Conservation (phyloP, 2,888 invertebrate species). For the Hyles lineata region DNA sequence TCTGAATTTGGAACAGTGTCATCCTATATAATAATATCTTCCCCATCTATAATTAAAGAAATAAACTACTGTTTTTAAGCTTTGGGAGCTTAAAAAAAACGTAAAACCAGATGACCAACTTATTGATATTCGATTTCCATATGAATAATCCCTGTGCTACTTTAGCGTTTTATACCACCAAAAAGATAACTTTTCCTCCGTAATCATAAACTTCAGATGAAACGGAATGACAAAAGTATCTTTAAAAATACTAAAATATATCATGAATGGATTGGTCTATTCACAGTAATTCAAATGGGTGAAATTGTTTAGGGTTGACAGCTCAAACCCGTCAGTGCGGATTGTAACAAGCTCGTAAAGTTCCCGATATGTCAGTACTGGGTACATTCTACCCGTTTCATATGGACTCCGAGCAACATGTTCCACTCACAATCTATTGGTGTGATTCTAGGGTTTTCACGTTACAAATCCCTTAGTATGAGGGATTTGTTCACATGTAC, state of each 20-base stretch:
- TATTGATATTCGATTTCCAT: too few species aligned
- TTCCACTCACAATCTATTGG: slow-evolving; percentile 21
- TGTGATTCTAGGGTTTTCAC: slow-evolving; percentile 21
- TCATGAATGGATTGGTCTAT: not conserved
- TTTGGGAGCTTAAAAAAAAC: too few species aligned
- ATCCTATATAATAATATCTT: too few species aligned
- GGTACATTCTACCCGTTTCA: slow-evolving; percentile 8
- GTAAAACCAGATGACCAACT: too few species aligned
- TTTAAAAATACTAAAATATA: not conserved
- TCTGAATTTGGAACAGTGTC: too few species aligned
- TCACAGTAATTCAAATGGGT: not conserved
- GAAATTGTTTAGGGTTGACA: not conserved
- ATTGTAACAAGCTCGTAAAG: slow-evolving; percentile 12
- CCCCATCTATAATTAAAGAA: too few species aligned
- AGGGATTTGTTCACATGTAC: slow-evolving; percentile 16
- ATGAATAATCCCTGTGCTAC: too few species aligned
- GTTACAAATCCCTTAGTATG: slow-evolving; percentile 26
- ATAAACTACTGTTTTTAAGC: too few species aligned
- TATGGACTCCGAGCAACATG: not conserved
- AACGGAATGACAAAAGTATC: not conserved
- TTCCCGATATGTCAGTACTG: slow-evolving; percentile 6
- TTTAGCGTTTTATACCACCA: too few species aligned
- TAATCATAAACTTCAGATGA: too few species aligned
- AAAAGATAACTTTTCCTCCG: too few species aligned
- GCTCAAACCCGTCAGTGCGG: not conserved